These are phyloP conservation scores for Dysmachus trigonus DNA, from an alignment of 2,888 invertebrate genomes.

Conservation along the genomic window DNA sequence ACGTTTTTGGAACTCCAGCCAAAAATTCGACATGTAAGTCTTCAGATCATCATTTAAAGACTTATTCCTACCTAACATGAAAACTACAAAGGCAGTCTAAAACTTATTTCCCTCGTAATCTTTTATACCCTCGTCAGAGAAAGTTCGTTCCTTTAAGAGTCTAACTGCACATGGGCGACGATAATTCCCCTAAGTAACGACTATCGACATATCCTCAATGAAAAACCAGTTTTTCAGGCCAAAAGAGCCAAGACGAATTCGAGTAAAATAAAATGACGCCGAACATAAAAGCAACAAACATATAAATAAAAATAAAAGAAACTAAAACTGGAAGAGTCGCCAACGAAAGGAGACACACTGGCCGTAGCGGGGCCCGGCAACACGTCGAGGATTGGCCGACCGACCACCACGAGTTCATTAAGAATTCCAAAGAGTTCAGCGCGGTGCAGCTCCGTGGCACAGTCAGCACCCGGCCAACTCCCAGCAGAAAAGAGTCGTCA, in stretches of 20 bases:
- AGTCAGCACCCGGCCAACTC: background rate
- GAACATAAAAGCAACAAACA: background rate
- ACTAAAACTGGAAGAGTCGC: background rate
- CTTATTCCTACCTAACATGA: background rate
- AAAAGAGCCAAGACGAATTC: background rate
- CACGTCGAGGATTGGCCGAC: background rate
- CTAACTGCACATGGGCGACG: background rate
- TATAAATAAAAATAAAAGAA: background rate
- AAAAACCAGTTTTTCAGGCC: slow-evolving; percentile 9
- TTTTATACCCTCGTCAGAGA: background rate
- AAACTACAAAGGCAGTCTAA: background rate
- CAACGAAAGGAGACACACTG: slow-evolving; percentile 2
- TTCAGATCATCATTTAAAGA: background rate
- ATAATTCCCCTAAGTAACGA: slow-evolving; percentile 8
- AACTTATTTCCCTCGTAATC: background rate
- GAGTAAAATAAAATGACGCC: background rate
- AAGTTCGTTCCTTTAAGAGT: slow-evolving; percentile 2
- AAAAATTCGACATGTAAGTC: background rate
- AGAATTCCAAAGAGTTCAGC: slow-evolving; percentile 19
- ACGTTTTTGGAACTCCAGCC: too few relatives aligned
- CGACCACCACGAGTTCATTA: slow-evolving; percentile 20
- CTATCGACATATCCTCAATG: slow-evolving; percentile 2
- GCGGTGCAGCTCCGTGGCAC: background rate
- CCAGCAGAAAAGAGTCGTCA: background rate
- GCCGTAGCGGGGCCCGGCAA: background rate